Base-by-base conservation (phyloP, 2,797 vertebrate genomes). In the Pelodytes ibericus region DNA sequence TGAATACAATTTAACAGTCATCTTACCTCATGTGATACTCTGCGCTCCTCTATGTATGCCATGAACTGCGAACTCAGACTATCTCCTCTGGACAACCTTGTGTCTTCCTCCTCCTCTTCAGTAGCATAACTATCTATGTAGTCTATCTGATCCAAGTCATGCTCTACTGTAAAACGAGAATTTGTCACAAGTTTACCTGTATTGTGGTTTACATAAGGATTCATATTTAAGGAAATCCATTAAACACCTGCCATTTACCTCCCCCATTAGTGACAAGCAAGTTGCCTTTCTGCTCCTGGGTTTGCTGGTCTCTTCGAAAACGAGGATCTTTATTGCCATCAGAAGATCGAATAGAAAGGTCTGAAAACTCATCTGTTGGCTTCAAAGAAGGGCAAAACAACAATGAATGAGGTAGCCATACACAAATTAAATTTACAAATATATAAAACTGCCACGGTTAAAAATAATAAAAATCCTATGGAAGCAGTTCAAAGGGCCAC, bases 1-100 rank as follows among this genome's bases (percentile, higher is more conserved):
- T 33, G 3, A 64, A 64, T 25, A 24, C 24, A 11, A n/a, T n/a
- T n/a, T n/a, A n/a, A 2, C 6, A 26, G 10, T 47, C 16, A 11
- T 58, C 60, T 0, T 84, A 98, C 97, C 94, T 97, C 96, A 36
- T 89, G 91, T 61, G 93, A 95, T 87, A 96, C 91, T 72, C 96
- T 90, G 72, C 93, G 92, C 26, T 91, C 91, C 87, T 98, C 96
- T 26, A 99, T 99, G 82, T 99, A 99, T 0, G 97, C 96, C 95
- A 97, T 94, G 80, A 99, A 99, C 80, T 98, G 96, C 15, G 95
- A 95, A 87, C 96, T 99, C 65, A 99, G 96, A 86, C 95, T 98
- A 85, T 87, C 80, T 75, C 84, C 81, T 82, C 84, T 91, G 83
- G 86, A 85, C 49, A 89, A 88, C 74, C 91, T 87, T 76, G 74